Evolutionary conservation across 1,140 invertebrate species (phyloP), one percentile per base, ranked within the genome.

Genomic region (Rhagoletis pomonella): DNA sequence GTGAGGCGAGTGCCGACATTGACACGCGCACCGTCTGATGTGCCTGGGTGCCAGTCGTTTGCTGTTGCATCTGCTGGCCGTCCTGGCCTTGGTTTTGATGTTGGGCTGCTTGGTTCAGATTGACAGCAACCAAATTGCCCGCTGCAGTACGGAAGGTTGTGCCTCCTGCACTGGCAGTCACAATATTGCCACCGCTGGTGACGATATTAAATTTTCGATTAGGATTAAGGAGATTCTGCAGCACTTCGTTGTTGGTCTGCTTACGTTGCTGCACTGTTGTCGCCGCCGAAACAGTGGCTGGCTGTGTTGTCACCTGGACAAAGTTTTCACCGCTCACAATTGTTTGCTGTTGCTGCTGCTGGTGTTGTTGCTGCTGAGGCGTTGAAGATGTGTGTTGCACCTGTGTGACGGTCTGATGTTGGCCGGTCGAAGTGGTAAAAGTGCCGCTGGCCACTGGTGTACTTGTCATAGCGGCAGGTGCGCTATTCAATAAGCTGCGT

Each of bases 401-500:
- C 64, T 90, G 84, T 7, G 89, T 92, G 73, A 90, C 92, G 91
- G 81, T 47, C 89, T 91, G 65, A 89, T 90, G 81, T 39, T 88
- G 93, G 47, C 91, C 92, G 88, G 88, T 91, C 89, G 89, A 93
- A 88, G 92, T 87, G 1, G 91, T 93, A 58, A 93, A 93, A 0
- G 92, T 93, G 55, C 90, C 92, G 87, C 92, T 93, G n/a, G 92
- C 92, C 55, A 93, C 92, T 6, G 92, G 92, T 1, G 93, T 94
- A 88, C 95, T 95, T 14, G 95, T 94, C 94, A 95, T 95, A 88
- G 94, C 94, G 10, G 95, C 96, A 64, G 96, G 95, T 67, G 95
- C 95, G 90, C 96, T 96, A 90, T 96, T 96, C 87, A 97, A 91
- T 88, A 96, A 90, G 93, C 96, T 96, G 87, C 96, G 93, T 90